Conservation (phyloP, 2,797 vertebrate species). For the Limnodromus scolopaceus region DNA sequence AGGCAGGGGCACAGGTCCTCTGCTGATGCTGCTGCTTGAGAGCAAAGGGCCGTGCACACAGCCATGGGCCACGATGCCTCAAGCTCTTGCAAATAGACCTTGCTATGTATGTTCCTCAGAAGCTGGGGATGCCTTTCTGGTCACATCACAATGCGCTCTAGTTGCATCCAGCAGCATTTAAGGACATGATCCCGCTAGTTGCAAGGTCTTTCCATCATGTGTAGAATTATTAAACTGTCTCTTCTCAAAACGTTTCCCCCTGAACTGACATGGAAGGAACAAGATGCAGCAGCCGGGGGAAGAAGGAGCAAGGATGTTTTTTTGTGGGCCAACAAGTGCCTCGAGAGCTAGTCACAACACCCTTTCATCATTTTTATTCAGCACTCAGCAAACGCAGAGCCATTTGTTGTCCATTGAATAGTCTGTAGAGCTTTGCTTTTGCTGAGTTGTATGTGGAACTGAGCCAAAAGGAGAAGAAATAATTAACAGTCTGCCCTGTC, state of each 20-base stretch:
- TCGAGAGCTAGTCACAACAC: not conserved
- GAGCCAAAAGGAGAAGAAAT: slow-evolving; percentile 60
- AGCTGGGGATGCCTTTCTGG: not conserved
- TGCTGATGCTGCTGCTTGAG: accelerated
- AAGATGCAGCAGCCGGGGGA: not conserved
- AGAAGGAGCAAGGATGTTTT: not conserved
- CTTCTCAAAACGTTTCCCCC: not conserved
- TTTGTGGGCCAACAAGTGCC: not conserved
- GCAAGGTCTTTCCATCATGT: not conserved
- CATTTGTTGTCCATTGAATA: slow-evolving; percentile 26
- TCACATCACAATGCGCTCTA: accelerated
- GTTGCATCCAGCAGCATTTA: not conserved
- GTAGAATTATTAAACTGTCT: not conserved
- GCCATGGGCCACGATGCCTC: accelerated
- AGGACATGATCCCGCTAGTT: not conserved
- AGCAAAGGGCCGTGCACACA: not conserved
- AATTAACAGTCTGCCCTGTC: slow-evolving; percentile 60
- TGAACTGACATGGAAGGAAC: not conserved
- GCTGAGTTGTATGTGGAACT: slow-evolving; percentile 16
- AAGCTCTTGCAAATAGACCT: not conserved
- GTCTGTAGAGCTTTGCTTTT: slow-evolving; percentile 12
- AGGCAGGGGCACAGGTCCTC: not conserved
- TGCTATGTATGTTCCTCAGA: not conserved
- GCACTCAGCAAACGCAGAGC: slow-evolving; percentile 25
- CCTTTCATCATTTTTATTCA: slow-evolving; percentile 3